phyloP scores from a whole-genome alignment of 2,888 invertebrate genomes.

The Tetramorium bicarinatum region DNA sequence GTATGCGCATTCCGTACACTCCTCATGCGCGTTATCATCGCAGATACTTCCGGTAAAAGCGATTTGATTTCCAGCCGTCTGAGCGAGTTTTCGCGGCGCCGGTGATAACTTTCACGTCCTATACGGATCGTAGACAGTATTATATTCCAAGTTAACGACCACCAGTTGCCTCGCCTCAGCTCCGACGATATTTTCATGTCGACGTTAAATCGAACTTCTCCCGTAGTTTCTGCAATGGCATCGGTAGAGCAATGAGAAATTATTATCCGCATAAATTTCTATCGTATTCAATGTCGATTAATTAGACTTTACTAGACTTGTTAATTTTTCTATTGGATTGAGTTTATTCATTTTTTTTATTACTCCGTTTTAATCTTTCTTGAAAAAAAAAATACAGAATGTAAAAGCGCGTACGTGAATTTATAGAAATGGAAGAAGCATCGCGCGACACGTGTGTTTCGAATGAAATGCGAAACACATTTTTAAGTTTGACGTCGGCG shows the following conservation, averaged over 20 bases:
- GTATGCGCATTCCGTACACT: neutral
- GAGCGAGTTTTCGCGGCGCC: conserved; percentile 40
- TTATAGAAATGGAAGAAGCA: neutral
- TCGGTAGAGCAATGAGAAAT: neutral
- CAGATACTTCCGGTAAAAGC: conserved; percentile 48
- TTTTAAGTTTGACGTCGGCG: conserved; percentile 12
- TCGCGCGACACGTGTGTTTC: neutral
- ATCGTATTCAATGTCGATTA: neutral
- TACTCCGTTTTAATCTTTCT: neutral
- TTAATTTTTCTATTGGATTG: neutral
- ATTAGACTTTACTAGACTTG: neutral
- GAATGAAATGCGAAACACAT: conserved; percentile 1
- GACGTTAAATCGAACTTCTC: neutral
- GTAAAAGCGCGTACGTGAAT: neutral
- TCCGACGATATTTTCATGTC: conserved; percentile 9
- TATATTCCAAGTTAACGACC: conserved; percentile 35
- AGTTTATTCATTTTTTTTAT: neutral
- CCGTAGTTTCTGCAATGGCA: neutral
- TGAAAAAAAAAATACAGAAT: neutral
- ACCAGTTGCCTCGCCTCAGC: neutral
- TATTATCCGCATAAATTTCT: neutral
- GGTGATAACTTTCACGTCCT: conserved; percentile 52
- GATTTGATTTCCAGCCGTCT: conserved; percentile 40
- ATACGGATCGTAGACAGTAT: conserved; percentile 41
- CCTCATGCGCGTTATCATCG: conserved; percentile 34